A percentile compares a stretch with the other conserved stretches of the same genome.
These are phyloP conservation scores for Acipenser ruthenus DNA, from an alignment of 2,797 vertebrate species.

Conservation along the genomic window DNA sequence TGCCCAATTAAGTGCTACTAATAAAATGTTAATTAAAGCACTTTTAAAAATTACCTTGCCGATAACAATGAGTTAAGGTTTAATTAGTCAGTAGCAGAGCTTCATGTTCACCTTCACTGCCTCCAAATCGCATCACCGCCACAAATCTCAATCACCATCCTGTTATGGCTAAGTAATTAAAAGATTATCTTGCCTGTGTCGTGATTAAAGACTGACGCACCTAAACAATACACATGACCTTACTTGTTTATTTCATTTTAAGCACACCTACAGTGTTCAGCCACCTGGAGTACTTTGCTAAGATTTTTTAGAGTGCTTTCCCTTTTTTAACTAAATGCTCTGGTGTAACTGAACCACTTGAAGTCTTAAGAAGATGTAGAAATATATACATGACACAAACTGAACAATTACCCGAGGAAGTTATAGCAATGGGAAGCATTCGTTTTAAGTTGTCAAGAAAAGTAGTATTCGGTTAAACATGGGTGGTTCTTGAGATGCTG, in stretches of 20 bases:
- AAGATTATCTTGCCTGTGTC: slow-evolving; percentile 26
- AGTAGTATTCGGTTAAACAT: no score
- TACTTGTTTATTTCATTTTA: slow-evolving; percentile 14
- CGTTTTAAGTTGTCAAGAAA: no score
- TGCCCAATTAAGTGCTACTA: slow-evolving; percentile 48
- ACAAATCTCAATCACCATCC: slow-evolving; percentile 29
- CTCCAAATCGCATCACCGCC: slow-evolving; percentile 38
- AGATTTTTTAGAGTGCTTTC: no score
- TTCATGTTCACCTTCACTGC: slow-evolving; percentile 39
- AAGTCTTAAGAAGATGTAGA: slow-evolving; percentile 18
- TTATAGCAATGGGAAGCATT: no score
- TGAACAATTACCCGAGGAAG: no score
- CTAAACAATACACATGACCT: slow-evolving; percentile 22
- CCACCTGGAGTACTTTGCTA: no score
- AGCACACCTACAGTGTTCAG: not conserved
- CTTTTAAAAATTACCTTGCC: slow-evolving; percentile 50
- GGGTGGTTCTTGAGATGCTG: no score
- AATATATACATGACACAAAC: no score
- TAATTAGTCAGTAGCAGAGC: slow-evolving; percentile 51
- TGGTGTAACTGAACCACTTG: slow-evolving; percentile 11
- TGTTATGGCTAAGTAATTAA: slow-evolving; percentile 34
- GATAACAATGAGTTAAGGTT: slow-evolving; percentile 51
- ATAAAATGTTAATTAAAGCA: slow-evolving; percentile 56
- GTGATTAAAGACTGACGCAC: slow-evolving; percentile 34
- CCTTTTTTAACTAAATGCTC: not conserved